Evolutionary conservation across 2,113 vertebrate genomes (phyloP), one percentile per base, ranked within the genome.

Genomic region (Lamprotornis superbus): DNA sequence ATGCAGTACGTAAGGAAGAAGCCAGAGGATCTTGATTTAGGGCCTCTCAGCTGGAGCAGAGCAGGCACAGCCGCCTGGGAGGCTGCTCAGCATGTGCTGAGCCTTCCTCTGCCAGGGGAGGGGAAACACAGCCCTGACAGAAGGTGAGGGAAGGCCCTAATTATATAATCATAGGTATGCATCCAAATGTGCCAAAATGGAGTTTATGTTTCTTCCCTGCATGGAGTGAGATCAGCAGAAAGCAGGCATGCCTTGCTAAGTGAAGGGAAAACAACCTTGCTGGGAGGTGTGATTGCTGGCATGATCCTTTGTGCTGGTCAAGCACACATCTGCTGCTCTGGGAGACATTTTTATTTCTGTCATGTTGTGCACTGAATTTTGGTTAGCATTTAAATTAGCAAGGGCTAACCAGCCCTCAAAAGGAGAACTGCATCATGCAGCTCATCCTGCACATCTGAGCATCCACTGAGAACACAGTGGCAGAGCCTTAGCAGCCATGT

Each of bases 401-500:
- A 69, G 82, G 57, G 19, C n/a, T 57, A 50, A 40, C 27, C 40
- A 79, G 6, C 5, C 24, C 40, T 90, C 27, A 17, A 4, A 75
- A 82, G 21, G 47, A 81, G 69, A 17, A 15, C 47, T 47, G 33
- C 6, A 13, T 75, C 20, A 3, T 12, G 50, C 23, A 42, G 40
- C 28, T 83, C 46, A 17, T 49, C 50, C 40, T 69, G 7, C 49
- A 7, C 3, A 4, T 65, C 21, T 30, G 50, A 70, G 15, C 10
- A 23, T 33, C 12, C 50, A 28, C 52, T 0, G 0, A 50, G 91
- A 82, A 37, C 17, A 5, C 2, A 0, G 35, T 9, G 23, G 17
- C 80, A 89, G 49, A 59, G 64, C 13, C 19, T 47, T 35, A 42
- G 56, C 3, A 4, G 8, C 39, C 0, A 0, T 14, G 11, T 25